Percentiles rank a stretch among this genome's conserved stretches.
These are phyloP conservation scores for Calycopis cecrops DNA, from an alignment of 1,140 invertebrate genomes.

Conservation along the genomic window DNA sequence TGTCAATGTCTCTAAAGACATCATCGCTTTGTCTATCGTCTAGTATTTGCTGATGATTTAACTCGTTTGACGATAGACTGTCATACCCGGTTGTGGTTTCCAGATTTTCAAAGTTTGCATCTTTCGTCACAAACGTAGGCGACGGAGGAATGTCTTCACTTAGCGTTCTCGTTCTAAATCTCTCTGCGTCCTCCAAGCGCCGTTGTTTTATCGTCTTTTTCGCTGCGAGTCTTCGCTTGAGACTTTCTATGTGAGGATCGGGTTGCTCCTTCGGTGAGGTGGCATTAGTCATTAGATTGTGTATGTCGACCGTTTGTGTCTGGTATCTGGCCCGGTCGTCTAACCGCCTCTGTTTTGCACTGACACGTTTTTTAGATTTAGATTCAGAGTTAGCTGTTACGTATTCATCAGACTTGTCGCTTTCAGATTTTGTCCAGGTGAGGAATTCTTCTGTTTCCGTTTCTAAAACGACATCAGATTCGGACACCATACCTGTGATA, in stretches of 20 bases:
- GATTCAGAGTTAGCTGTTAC: slow-evolving; percentile 51
- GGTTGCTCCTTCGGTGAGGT: slow-evolving; percentile 22
- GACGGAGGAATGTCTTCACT: slow-evolving; percentile 71
- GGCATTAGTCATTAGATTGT: slow-evolving; percentile 41
- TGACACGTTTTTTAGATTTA: slow-evolving; percentile 47
- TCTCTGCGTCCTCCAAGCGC: slow-evolving; percentile 77
- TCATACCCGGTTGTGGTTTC: slow-evolving; percentile 67
- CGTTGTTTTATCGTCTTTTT: slow-evolving; percentile 76
- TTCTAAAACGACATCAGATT: slow-evolving; percentile 40
- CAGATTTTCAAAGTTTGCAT: slow-evolving; percentile 60
- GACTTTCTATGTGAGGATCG: slow-evolving; percentile 61
- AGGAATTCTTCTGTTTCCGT: slow-evolving; percentile 51
- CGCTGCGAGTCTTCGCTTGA: slow-evolving; percentile 65
- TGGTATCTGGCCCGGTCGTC: slow-evolving; percentile 82
- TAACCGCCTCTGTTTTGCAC: slow-evolving; percentile 81
- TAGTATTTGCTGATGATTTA: slow-evolving; percentile 51
- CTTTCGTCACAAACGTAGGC: slow-evolving; percentile 62
- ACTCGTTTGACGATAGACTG: slow-evolving; percentile 59
- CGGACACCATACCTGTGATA: slow-evolving; percentile 75
- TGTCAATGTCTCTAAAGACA: slow-evolving; percentile 50
- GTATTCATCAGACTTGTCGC: slow-evolving; percentile 62
- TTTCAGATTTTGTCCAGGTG: slow-evolving; percentile 66
- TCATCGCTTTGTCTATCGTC: slow-evolving; percentile 50
- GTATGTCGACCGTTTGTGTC: slow-evolving; percentile 77
- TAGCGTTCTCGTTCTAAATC: slow-evolving; percentile 79